Evolutionary conservation across 2,797 vertebrate genomes (phyloP).

Genomic region (Anabas testudineus): DNA sequence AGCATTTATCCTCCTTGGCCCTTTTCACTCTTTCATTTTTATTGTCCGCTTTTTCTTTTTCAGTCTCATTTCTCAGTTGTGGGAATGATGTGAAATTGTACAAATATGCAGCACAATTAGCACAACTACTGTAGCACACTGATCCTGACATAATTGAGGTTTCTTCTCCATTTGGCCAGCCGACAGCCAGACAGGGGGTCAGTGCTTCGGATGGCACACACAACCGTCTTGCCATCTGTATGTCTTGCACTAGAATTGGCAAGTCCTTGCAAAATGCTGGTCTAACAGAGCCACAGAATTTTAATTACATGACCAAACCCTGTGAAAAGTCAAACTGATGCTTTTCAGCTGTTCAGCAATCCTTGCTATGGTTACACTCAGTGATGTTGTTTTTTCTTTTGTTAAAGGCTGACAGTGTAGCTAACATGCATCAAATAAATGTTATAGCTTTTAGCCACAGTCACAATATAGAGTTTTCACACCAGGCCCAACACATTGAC

Average conservation of each 20-base stretch:
- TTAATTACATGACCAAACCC: conserved; percentile 9
- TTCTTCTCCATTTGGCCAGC: conserved; percentile 32
- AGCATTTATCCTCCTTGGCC: background rate
- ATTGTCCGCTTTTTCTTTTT: background rate
- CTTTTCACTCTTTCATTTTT: background rate
- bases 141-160: conserved; percentile 51
- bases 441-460: background rate
- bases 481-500: background rate
- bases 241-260: conserved; percentile 30
- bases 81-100: background rate
- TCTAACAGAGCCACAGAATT: conserved; percentile 8
- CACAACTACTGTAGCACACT: conserved; percentile 31
- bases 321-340: background rate
- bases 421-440: background rate
- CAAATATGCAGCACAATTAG: conserved; percentile 17
- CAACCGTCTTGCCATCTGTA: conserved; percentile 35
- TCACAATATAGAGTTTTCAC: background rate
- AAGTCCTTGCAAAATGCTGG: background rate
- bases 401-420: background rate
- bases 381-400: background rate
- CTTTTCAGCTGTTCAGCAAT: background rate
- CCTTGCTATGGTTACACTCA: background rate
- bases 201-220: conserved; percentile 32
- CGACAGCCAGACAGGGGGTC: conserved; percentile 30
- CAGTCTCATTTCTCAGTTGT: background rate